Base-by-base conservation (phyloP, 2,888 invertebrate species). In the Tuta absoluta region DNA sequence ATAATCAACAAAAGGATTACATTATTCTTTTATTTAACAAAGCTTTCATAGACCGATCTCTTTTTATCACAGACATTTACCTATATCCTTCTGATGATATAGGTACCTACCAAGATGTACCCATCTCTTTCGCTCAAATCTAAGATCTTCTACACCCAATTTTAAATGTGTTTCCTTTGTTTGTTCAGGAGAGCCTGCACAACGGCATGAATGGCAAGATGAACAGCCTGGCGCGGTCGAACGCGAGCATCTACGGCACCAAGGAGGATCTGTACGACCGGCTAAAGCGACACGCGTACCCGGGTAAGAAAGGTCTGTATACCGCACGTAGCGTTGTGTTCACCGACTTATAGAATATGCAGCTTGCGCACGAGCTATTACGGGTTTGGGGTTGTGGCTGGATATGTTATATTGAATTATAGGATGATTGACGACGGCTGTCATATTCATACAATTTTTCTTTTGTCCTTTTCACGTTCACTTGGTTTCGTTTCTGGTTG, bases 231-330 rank as follows among this genome's bases (percentile, higher is more conserved):
- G 98, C 97, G 70, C 93, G 97, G 78, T 98, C 98, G 38, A 98
- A 97, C 86, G 98, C 97, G 67, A 97, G 97, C 87, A 95, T 98
- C 82, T 98, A 98, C 84, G 98, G 98, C 72, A 97, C 97, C 78
- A 98, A 98, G 92, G 98, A 98, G 85, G 98, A 98, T 89, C 94
- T 98, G 76, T 98, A 98, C 84, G 98, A 98, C 91, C 94, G 98
- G 93, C 93, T 98, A 89, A 97, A 98, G 91, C 95, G 98, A 89
- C 98, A 98, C 91, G 98, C 98, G 83, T 98, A 98, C 90, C 95
- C 96, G 74, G 93, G 94, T 86, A 98, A 98, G 93, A 98, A 98
- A 96, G 98, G 98, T 98, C 92, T 91, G 91, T 91, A 89, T 75
- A 74, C 70, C 74, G 89, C 89, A 89, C 89, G 78, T 87, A 86